Conservation (phyloP, 2,888 invertebrate genomes). For the Diachrysia chrysitis region DNA sequence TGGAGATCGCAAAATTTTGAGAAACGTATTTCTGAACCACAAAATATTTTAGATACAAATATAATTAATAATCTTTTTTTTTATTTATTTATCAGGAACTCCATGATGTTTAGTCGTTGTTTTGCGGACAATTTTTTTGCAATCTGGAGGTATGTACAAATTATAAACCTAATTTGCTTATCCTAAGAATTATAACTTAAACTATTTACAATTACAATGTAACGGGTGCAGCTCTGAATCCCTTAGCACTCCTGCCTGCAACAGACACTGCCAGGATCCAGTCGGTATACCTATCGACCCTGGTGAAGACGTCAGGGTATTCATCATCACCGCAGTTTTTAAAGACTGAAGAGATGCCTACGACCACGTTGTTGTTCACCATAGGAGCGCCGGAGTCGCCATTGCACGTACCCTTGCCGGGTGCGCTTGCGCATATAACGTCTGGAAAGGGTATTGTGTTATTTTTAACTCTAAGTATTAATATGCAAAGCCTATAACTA, state of each 20-base stretch:
- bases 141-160: neutral
- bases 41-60: neutral
- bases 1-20: constrained; percentile 31
- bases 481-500: too few species aligned
- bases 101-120: neutral
- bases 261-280: constrained; percentile 73
- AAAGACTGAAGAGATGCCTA: constrained; percentile 69
- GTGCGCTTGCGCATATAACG: constrained; percentile 69
- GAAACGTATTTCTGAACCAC: neutral
- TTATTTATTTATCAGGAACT: neutral
- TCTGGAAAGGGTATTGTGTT: constrained; percentile 60
- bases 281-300: constrained; percentile 67
- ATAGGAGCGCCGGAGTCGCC: constrained; percentile 79
- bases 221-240: constrained; percentile 39
- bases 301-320: constrained; percentile 71
- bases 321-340: constrained; percentile 58
- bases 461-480: neutral
- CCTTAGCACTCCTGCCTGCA: constrained; percentile 31
- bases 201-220: constrained; percentile 31
- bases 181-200: neutral
- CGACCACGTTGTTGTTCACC: constrained; percentile 60
- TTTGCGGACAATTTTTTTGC: neutral
- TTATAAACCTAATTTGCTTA: neutral
- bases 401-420: constrained; percentile 66
- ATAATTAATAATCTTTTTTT: neutral